Evolutionary conservation across 2,113 vertebrate species (phyloP).

Genomic region (Fulmarus glacialis): DNA sequence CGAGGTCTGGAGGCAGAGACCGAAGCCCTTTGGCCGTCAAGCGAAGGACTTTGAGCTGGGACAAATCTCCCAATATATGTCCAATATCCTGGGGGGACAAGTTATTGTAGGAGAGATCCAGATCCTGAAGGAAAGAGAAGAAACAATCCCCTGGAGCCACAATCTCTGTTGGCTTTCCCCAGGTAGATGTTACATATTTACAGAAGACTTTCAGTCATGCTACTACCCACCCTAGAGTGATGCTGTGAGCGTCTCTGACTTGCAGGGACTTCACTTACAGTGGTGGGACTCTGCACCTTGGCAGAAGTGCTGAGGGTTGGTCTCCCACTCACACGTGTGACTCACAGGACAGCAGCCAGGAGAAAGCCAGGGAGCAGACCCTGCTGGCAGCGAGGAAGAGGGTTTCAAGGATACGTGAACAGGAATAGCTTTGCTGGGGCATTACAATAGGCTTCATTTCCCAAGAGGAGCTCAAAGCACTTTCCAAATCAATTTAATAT

Average conservation of each 20-base stretch:
- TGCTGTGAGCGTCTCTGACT: not conserved
- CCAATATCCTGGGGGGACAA: slow-evolving; percentile 73
- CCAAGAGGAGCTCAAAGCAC: too few species aligned
- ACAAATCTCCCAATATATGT: slow-evolving; percentile 74
- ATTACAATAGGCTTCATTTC: too few species aligned
- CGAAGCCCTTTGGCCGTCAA: slow-evolving; percentile 83
- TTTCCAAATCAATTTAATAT: too few species aligned
- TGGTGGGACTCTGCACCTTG: not conserved
- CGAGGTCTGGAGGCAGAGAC: slow-evolving; percentile 77
- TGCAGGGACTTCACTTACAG: not conserved
- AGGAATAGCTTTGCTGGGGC: not conserved
- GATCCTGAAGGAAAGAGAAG: slow-evolving; percentile 63
- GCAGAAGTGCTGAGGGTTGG: not conserved
- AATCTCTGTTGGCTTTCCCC: not conserved
- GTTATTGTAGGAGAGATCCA: slow-evolving; percentile 89
- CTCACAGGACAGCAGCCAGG: not conserved
- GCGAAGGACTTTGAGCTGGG: slow-evolving; percentile 81
- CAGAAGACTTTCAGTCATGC: not conserved
- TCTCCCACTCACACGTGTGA: not conserved
- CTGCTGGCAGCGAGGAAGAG: not conserved
- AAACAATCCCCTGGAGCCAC: not conserved
- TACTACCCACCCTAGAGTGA: not conserved
- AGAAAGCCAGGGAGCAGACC: not conserved
- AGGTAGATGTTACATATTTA: not conserved
- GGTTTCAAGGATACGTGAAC: not conserved